phyloP scores from a whole-genome alignment of 2,113 vertebrate species.

The Rana temporaria region DNA sequence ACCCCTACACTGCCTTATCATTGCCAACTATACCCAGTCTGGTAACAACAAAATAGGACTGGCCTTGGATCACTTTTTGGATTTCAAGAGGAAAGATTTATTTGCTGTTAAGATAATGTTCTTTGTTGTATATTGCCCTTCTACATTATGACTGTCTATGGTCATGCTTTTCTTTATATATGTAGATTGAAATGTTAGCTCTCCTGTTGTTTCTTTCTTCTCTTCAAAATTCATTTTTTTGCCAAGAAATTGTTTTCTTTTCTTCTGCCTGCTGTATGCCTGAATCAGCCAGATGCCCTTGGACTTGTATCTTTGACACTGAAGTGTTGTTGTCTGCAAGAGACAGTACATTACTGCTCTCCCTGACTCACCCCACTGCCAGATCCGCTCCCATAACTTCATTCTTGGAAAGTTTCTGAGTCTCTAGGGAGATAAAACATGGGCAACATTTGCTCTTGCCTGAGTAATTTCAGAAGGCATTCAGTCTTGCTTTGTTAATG shows the following conservation, averaged over 20 bases:
- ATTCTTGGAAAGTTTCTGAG: constrained; percentile 78
- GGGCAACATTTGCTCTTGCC: constrained; percentile 68
- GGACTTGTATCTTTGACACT: constrained; percentile 72
- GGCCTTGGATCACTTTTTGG: neutral
- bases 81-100: neutral
- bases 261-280: constrained; percentile 47
- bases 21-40: too few relatives aligned
- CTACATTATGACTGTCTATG: constrained; percentile 64
- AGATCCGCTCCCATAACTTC: constrained; percentile 65
- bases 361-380: constrained; percentile 58
- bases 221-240: constrained; percentile 63
- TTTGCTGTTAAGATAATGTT: neutral
- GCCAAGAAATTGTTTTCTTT: constrained; percentile 38
- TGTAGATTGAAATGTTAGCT: constrained; percentile 30
- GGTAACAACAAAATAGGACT: neutral
- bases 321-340: constrained; percentile 69
- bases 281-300: constrained; percentile 63
- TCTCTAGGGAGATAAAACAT: constrained; percentile 76
- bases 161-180: constrained; percentile 55
- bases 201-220: constrained; percentile 59
- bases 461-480: constrained; percentile 67
- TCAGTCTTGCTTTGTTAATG: constrained; percentile 69
- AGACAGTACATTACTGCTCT: constrained; percentile 67
- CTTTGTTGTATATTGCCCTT: constrained; percentile 33
- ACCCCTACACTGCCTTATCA: too few relatives aligned